Evolutionary conservation across 1,140 invertebrate genomes (phyloP).

Genomic region (Babylonia areolata): DNA sequence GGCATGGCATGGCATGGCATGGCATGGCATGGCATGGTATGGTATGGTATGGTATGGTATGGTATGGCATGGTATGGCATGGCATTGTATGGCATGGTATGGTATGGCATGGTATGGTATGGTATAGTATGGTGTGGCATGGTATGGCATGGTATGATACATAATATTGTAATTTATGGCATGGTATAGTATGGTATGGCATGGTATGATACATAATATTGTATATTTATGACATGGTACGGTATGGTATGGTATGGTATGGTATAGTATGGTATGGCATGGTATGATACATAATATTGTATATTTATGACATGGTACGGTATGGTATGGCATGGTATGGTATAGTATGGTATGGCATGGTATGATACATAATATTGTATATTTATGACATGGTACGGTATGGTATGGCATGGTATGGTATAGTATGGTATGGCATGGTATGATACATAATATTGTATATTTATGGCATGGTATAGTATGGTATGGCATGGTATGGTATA

Average conservation of each 20-base stretch:
- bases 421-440: conserved; percentile 56
- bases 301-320: too few species aligned
- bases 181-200: conserved; percentile 41
- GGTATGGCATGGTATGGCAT: conserved; percentile 54
- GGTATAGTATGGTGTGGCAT: conserved; percentile 56
- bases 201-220: conserved; percentile 35
- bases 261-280: conserved; percentile 30
- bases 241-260: conserved; percentile 40
- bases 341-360: conserved; percentile 45
- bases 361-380: conserved; percentile 42
- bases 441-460: too few species aligned
- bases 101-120: conserved; percentile 60
- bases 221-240: conserved; percentile 46
- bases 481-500: conserved; percentile 25
- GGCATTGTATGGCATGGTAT: conserved; percentile 60
- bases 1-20: conserved; percentile 52
- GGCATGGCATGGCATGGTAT: conserved; percentile 42
- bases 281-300: conserved; percentile 1
- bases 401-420: conserved; percentile 48
- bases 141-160: conserved; percentile 57
- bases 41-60: conserved; percentile 53
- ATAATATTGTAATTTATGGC: conserved; percentile 49
- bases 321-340: conserved; percentile 46
- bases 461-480: conserved; percentile 3
- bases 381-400: conserved; percentile 56